Evolutionary conservation across 92 coral and sea anemone species (phyloP).

Genomic region (Zoanthus solanderi): DNA sequence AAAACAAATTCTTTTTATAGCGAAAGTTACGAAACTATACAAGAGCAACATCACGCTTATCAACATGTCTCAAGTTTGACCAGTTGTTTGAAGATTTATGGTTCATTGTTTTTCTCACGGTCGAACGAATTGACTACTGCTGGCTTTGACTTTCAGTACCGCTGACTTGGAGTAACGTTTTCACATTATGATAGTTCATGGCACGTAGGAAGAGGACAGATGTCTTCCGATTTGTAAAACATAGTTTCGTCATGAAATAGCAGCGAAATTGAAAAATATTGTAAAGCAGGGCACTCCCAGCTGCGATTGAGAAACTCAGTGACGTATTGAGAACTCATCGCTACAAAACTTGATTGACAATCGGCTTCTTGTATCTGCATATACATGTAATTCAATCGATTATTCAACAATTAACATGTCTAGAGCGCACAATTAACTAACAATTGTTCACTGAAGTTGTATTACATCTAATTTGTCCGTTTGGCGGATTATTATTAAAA

Average conservation of each 20-base stretch:
- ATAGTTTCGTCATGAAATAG: slow-evolving; percentile 5
- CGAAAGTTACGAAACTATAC: slow-evolving; percentile 30
- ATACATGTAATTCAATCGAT: slow-evolving; percentile 95
- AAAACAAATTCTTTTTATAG: slow-evolving; percentile 24
- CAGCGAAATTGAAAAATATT: slow-evolving; percentile 33
- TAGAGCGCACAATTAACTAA: slow-evolving; percentile 87
- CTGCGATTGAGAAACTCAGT: slow-evolving; percentile 50
- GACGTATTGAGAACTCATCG: slow-evolving; percentile 35
- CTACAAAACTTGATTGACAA: slow-evolving; percentile 75
- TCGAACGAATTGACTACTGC: slow-evolving; percentile 7
- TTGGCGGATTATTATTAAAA: slow-evolving; percentile 23
- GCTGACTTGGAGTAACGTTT: slow-evolving; percentile 15
- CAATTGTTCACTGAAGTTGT: slow-evolving; percentile 87
- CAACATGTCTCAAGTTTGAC: slow-evolving; percentile 11
- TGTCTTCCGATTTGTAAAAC: slow-evolving; percentile 19
- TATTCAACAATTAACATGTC: slow-evolving; percentile 92
- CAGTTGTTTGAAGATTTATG: slow-evolving; percentile 15
- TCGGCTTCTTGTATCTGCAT: slow-evolving; percentile 73
- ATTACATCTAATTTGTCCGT: slow-evolving; percentile 67
- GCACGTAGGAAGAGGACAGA: slow-evolving; percentile 18
- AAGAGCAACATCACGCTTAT: slow-evolving; percentile 10
- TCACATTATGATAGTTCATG: slow-evolving; percentile 4
- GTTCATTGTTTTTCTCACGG: slow-evolving; percentile 33
- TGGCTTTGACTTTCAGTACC: slow-evolving; percentile 8
- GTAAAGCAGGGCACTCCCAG: slow-evolving; percentile 43